These are phyloP conservation scores for Eumacrocentrus americanus DNA, from an alignment of 2,888 invertebrate genomes.

Conservation along the genomic window DNA sequence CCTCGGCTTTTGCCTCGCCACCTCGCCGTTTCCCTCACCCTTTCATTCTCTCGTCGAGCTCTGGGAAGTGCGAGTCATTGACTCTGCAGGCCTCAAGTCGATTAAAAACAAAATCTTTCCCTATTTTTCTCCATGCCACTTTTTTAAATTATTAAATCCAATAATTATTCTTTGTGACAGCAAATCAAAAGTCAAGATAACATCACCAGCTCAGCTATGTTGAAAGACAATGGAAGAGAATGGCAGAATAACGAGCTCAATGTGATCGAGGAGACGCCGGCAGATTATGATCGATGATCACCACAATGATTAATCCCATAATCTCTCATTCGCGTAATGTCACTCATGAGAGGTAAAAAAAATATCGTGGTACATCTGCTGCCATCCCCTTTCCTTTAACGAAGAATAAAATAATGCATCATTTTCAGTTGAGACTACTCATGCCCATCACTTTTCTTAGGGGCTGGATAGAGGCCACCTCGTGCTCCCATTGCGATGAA, in stretches of 20 bases:
- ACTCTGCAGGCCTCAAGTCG: conserved; percentile 26
- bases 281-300: conserved; percentile 52
- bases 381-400: not conserved
- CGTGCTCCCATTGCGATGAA: conserved; percentile 16
- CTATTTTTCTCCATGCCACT: not conserved
- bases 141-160: not conserved
- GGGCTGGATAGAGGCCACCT: conserved; percentile 12
- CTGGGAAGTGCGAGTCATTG: conserved; percentile 5
- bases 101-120: conserved; percentile 36
- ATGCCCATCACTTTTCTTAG: not conserved
- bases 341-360: conserved; percentile 38
- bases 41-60: conserved; percentile 36
- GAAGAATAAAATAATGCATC: not conserved
- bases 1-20: conserved; percentile 33
- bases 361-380: conserved; percentile 41
- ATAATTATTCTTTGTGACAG: no score
- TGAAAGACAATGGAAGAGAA: no score
- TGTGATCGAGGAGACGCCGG: no score
- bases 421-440: not conserved
- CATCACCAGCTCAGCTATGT: no score
- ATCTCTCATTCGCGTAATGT: conserved; percentile 47
- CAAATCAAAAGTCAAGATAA: no score
- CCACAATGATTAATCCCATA: conserved; percentile 51
- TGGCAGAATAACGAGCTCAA: no score
- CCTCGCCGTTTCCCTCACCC: conserved; percentile 32